phyloP scores from a whole-genome alignment of 2,888 invertebrate genomes.

The Hirtodrosophila alboralis region DNA sequence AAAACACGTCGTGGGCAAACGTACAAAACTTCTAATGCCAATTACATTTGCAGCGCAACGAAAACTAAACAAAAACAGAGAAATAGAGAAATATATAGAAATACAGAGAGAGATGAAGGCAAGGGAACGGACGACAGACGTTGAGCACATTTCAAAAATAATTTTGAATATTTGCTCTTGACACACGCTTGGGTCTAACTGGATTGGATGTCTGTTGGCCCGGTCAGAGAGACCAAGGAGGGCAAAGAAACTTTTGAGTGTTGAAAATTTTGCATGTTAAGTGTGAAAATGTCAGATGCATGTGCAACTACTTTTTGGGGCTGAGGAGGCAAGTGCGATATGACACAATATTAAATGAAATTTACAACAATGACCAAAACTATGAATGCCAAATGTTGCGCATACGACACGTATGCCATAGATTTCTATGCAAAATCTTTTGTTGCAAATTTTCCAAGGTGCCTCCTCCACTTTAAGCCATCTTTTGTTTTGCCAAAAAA shows the following conservation, averaged over 20 bases:
- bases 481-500: constrained; percentile 46
- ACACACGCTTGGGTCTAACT: constrained; percentile 66
- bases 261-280: constrained; percentile 68
- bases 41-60: constrained; percentile 73
- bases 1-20: constrained; percentile 74
- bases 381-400: constrained; percentile 62
- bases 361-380: constrained; percentile 57
- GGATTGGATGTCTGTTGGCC: constrained; percentile 7
- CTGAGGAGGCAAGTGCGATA: constrained; percentile 47
- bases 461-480: constrained; percentile 23
- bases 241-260: constrained; percentile 44
- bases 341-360: constrained; percentile 70
- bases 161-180: constrained; percentile 78
- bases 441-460: constrained; percentile 13
- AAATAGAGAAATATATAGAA: constrained; percentile 14
- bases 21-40: constrained; percentile 73
- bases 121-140: constrained; percentile 33
- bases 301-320: constrained; percentile 50
- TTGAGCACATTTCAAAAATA: constrained; percentile 74
- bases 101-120: constrained; percentile 5
- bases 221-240: constrained; percentile 27
- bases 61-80: constrained; percentile 70
- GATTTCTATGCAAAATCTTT: constrained; percentile 40
- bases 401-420: constrained; percentile 56
- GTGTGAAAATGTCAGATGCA: constrained; percentile 77